A percentile compares a stretch with the other conserved stretches of the same genome.
Evolutionary conservation across 2,888 invertebrate species (phyloP).

Genomic region (Caenorhabditis macrosperma): DNA sequence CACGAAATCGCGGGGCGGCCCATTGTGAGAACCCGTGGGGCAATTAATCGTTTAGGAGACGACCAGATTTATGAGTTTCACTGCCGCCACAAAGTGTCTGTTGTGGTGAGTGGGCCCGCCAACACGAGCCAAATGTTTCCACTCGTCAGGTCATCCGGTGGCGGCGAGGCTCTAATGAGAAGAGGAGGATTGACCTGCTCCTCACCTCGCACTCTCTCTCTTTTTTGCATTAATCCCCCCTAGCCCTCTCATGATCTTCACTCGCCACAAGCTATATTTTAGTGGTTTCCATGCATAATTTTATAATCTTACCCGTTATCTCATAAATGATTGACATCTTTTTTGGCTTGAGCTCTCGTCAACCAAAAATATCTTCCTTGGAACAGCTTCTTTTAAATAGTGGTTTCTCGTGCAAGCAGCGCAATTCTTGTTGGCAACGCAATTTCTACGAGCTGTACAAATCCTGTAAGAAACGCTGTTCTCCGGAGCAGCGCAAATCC

Average conservation of each 20-base stretch:
- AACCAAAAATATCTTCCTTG: no score
- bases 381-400: no score
- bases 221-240: not conserved
- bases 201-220: not conserved
- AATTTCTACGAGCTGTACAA: no score
- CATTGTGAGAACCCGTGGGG: not conserved
- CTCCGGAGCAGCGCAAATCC: no score
- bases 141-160: conserved; percentile 24
- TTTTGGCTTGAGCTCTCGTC: not conserved
- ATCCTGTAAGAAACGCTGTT: no score
- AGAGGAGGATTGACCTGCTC: conserved; percentile 12
- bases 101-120: not conserved
- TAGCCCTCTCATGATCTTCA: no score
- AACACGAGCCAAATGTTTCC: conserved; percentile 43
- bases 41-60: conserved; percentile 55
- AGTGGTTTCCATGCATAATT: not conserved
- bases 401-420: not conserved
- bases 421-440: no score
- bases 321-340: conserved; percentile 45
- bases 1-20: not conserved
- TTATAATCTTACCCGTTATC: conserved; percentile 32
- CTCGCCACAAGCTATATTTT: not conserved
- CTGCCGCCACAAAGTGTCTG: conserved; percentile 24
- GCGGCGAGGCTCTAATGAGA: not conserved
- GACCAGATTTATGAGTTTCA: conserved; percentile 55